phyloP scores from a whole-genome alignment of 2,797 vertebrate species.

The Hemibagrus guttatus region DNA sequence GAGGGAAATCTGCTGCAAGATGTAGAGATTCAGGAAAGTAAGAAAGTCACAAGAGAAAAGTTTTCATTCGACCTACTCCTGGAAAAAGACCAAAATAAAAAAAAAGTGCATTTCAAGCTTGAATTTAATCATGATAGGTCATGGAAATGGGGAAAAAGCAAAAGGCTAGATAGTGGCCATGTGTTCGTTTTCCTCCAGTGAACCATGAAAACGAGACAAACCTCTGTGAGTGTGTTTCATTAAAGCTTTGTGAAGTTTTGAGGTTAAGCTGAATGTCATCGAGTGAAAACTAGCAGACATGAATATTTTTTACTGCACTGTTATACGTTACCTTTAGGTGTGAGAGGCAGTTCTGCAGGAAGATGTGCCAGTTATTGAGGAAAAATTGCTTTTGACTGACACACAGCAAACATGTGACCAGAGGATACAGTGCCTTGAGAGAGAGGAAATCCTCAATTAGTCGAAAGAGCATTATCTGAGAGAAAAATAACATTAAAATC shows the following conservation, averaged over 20 bases:
- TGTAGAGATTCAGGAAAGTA: background rate
- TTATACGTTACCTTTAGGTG: slow-evolving; percentile 91
- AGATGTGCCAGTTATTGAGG: slow-evolving; percentile 99
- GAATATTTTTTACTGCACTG: slow-evolving; percentile 3
- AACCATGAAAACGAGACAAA: background rate
- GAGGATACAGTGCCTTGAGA: slow-evolving; percentile 90
- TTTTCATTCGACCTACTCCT: no score
- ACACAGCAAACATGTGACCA: slow-evolving; percentile 98
- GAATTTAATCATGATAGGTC: background rate
- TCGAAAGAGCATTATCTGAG: no score
- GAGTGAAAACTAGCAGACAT: background rate
- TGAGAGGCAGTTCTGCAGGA: slow-evolving; percentile 98
- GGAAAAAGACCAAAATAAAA: no score
- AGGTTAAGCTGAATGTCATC: background rate
- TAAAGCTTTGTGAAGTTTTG: background rate
- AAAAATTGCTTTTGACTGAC: slow-evolving; percentile 99
- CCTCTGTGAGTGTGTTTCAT: no score
- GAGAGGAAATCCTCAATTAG: background rate
- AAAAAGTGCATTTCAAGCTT: background rate
- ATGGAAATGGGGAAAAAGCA: no score
- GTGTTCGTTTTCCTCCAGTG: no score
- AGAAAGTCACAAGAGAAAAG: no score
- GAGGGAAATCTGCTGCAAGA: no score
- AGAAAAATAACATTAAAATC: no score
- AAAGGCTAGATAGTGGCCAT: no score